Evolutionary conservation across 2,888 invertebrate species (phyloP), one percentile per base, ranked within the genome.

Genomic region (Diabrotica balteata): DNA sequence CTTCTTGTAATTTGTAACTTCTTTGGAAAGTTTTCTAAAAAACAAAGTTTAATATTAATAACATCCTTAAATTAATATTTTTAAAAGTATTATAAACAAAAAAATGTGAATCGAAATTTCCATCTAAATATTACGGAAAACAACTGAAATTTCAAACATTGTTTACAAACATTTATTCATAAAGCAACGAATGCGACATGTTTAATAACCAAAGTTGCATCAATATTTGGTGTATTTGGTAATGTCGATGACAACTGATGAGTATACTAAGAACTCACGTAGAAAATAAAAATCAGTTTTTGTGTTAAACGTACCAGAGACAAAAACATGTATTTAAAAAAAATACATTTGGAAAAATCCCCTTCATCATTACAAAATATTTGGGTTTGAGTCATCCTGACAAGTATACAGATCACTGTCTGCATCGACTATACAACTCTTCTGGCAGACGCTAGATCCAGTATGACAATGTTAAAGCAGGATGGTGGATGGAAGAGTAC

Each of bases 241-340:
- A 60, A 66, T 59, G 42, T 47, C 60, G 59, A 53, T 45, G 53
- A 4, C 66, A 66, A 52, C 66, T 66, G 42, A 43, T 60, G 61
- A 61, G 61, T 54, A 54, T 54, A 55, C 17, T 61, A 66, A 32
- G 61, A 61, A 66, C 55, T 61, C 66, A 47, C 47, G 60, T 61
- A 66, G 49, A 66, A 61, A 44, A 47, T 59, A 65, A 59, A 42
- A 65, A 65, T 57, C 45, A 44, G 46, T 45, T 57, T 57, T 57
- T 45, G 55, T 43, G 42, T 46, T 45, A 10, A 45, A 57, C 7
- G 57, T 57, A 57, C 57, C 46, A 57, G 45, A 57, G 11, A 45
- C 57, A 57, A 57, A 57, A 45, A n/a, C n/a, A n/a, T n/a, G n/a
- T n/a, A n/a, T n/a, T n/a, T n/a, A n/a, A n/a, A 43, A 43, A 55